These are phyloP conservation scores for Heteronetta atricapilla DNA, from an alignment of 2,113 vertebrate species.

Conservation along the genomic window DNA sequence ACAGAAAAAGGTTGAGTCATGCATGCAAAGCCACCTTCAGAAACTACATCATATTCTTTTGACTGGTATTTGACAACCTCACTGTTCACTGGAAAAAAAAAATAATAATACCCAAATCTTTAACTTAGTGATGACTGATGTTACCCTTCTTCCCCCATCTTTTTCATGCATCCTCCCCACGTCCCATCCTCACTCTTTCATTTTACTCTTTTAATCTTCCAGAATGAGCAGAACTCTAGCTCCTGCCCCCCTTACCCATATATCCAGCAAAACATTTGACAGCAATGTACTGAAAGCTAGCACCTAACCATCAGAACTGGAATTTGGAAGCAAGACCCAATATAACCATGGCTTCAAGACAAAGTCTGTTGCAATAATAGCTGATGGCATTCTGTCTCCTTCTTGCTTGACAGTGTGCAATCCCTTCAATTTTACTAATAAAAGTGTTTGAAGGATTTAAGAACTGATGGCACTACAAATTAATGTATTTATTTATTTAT, in stretches of 20 bases:
- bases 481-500: background rate
- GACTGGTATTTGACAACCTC: background rate
- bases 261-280: background rate
- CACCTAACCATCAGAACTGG: background rate
- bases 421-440: rapidly evolving
- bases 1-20: background rate
- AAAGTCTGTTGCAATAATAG: background rate
- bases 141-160: background rate
- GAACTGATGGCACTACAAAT: background rate
- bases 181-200: background rate
- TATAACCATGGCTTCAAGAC: rapidly evolving
- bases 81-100: background rate
- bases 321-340: background rate
- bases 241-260: background rate
- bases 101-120: background rate
- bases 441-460: background rate
- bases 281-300: background rate
- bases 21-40: background rate
- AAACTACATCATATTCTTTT: background rate
- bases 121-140: background rate
- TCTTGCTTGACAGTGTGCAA: background rate
- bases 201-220: background rate
- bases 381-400: background rate
- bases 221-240: background rate
- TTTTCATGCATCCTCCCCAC: background rate